These are phyloP conservation scores for Nasonia longicornis DNA, from an alignment of 1,140 invertebrate genomes.

Conservation along the genomic window DNA sequence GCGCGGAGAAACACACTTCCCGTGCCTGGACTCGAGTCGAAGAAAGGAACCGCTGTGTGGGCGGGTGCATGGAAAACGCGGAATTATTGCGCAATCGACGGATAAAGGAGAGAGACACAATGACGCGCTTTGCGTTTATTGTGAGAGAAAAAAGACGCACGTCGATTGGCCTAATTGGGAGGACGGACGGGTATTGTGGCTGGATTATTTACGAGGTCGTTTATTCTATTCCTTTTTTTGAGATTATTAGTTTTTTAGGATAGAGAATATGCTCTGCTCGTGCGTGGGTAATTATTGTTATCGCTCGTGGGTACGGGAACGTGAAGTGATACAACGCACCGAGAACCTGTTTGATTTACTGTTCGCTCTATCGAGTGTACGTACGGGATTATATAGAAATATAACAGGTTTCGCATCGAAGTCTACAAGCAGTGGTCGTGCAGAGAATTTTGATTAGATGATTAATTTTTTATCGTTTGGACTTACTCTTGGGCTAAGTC, in stretches of 20 bases:
- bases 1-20: slow-evolving; percentile 15
- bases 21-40: background rate
- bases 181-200: background rate
- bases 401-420: too few relatives aligned
- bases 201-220: slow-evolving; percentile 12
- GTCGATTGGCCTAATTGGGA: slow-evolving; percentile 28
- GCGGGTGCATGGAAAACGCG: slow-evolving; percentile 30
- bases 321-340: too few relatives aligned
- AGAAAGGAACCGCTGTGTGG: slow-evolving; percentile 28
- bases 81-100: slow-evolving; percentile 32
- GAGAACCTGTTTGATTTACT: too few relatives aligned
- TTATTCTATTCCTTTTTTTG: background rate
- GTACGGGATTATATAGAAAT: too few relatives aligned
- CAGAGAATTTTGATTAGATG: too few relatives aligned
- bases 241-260: slow-evolving; percentile 13
- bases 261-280: background rate
- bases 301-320: background rate
- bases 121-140: background rate
- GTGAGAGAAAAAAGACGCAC: slow-evolving; percentile 4
- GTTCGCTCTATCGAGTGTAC: too few relatives aligned
- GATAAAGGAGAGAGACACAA: slow-evolving; percentile 11
- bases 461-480: background rate
- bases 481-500: background rate
- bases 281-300: background rate
- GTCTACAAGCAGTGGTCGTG: too few relatives aligned